Base-by-base conservation (phyloP, 2,888 invertebrate species). In the Aphodius sticticus region DNA sequence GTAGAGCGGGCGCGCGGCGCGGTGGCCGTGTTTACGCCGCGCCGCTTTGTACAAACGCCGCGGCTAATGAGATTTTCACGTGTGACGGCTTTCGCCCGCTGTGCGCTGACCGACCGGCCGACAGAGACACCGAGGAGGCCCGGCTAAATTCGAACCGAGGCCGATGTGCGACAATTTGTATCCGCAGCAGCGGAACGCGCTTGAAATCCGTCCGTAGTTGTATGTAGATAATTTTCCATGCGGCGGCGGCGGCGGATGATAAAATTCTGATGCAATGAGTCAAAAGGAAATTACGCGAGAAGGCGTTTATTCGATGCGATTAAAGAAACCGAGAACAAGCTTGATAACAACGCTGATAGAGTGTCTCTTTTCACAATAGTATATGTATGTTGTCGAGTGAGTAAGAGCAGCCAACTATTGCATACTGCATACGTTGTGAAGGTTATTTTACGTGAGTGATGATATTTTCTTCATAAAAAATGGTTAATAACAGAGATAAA, bases 161-260 rank as follows among this genome's bases (percentile, higher is more conserved):
- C 16, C n/a, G 16, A 6, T 35, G 36, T n/a, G 74, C 14, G 74
- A n/a, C 35, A 74, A 74, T 5, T 74, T 76, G 76, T 12, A 36
- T 12, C n/a, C 53, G 15, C n/a, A 6, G 71, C 70, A 12, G 78
- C 38, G 78, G 53, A 78, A 69, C 72, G 74, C 16, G 78, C 71
- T 78, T 74, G 26, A 53, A 9, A 53, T 53, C 53, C 53, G 6
- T 12, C 12, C 77, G 80, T 76, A 77, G 78, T 38, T 53, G 38
- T 78, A 78, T 16, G 78, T 70, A 78, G 69, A 69, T 78, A 78
- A 80, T 80, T 77, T 77, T 78, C 75, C 70, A 80, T 76, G 81
- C 38, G 69, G 79, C 78, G 76, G 78, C 77, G 72, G 76, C 76
- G 77, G 78, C 77, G 78, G 12, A 53, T 53, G 12, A 53, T 53